phyloP scores from a whole-genome alignment of 2,113 vertebrate genomes.

The Mus spicilegus region DNA sequence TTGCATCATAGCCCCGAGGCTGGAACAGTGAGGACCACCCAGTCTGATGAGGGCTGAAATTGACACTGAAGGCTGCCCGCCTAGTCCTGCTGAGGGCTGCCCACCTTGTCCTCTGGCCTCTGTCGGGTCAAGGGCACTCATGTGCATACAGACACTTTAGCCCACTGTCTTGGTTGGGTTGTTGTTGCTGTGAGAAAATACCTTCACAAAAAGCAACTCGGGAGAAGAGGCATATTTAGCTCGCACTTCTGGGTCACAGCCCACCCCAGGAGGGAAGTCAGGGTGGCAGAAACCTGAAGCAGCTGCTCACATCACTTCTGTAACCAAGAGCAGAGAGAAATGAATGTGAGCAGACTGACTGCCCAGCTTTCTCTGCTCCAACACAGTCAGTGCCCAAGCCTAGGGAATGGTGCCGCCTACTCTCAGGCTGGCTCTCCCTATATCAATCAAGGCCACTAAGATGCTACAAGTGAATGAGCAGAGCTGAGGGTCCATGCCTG shows the following conservation, averaged over 20 bases:
- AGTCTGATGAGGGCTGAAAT: neutral
- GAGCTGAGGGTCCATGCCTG: neutral
- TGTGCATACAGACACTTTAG: accelerated
- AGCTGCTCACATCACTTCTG: too few relatives aligned
- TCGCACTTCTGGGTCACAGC: too few relatives aligned
- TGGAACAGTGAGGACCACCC: neutral
- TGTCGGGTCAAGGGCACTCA: neutral
- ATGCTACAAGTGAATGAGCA: too few relatives aligned
- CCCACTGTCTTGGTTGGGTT: neutral
- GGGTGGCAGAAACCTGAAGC: neutral
- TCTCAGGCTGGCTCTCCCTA: neutral
- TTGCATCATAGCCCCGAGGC: neutral
- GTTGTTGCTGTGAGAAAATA: neutral
- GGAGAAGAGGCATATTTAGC: neutral
- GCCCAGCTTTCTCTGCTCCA: too few relatives aligned
- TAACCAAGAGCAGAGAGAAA: neutral
- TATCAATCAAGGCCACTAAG: too few relatives aligned
- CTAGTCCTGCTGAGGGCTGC: neutral
- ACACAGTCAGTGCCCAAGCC: neutral
- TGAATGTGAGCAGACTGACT: accelerated
- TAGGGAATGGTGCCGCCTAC: neutral
- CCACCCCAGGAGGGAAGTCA: neutral
- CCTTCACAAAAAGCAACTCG: neutral
- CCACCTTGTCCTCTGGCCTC: neutral
- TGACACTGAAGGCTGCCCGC: neutral